Percentiles rank a stretch among this genome's conserved stretches.
These are phyloP conservation scores for Hippocampus kuda DNA, from an alignment of 2,797 vertebrate species.

Conservation along the genomic window DNA sequence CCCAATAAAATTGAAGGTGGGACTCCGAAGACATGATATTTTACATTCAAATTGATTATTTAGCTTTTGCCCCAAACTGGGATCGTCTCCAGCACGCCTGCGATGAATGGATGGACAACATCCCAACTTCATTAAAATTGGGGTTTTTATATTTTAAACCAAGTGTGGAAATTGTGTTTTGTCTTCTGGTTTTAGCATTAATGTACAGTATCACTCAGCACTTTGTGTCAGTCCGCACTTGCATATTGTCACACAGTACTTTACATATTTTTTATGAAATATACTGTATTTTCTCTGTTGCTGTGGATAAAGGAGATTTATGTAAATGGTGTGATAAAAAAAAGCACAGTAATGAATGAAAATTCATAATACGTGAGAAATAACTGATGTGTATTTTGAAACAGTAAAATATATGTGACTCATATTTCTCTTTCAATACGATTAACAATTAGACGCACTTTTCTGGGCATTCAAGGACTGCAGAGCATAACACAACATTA, in stretches of 20 bases:
- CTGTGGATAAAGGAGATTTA: neutral
- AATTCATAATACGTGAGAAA: neutral
- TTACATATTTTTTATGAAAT: neutral
- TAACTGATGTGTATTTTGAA: neutral
- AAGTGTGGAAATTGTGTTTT: neutral
- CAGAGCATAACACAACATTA: neutral
- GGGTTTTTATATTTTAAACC: neutral
- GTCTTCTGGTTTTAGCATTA: neutral
- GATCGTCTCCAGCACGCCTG: too few species aligned
- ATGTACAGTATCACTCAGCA: neutral
- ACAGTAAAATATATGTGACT: neutral
- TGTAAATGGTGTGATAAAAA: neutral
- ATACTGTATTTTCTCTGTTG: neutral
- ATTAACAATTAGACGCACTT: neutral
- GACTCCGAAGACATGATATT: too few species aligned
- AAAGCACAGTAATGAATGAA: neutral
- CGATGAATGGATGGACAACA: too few species aligned
- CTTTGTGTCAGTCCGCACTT: neutral
- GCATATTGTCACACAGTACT: neutral
- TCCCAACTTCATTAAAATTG: too few species aligned
- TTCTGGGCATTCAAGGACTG: neutral
- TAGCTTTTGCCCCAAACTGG: too few species aligned
- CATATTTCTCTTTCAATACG: too few species aligned
- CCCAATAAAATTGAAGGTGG: too few species aligned
- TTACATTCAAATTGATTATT: too few species aligned